These are phyloP conservation scores for Drosophila equinoxialis DNA, from an alignment of 1,140 invertebrate genomes.

Conservation along the genomic window DNA sequence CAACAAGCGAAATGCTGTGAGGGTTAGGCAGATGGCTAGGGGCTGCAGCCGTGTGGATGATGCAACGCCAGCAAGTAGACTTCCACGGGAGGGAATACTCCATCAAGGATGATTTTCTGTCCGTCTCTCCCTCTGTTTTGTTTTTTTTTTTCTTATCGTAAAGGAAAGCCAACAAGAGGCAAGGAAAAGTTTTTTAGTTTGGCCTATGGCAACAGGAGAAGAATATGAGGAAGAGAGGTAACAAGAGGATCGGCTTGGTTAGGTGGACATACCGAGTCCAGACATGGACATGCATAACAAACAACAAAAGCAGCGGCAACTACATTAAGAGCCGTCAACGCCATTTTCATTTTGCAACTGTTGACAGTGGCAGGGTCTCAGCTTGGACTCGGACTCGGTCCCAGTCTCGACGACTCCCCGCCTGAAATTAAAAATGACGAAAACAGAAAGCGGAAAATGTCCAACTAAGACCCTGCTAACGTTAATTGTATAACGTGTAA, in stretches of 20 bases:
- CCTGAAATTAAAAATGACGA: conserved; percentile 59
- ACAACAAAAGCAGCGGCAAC: conserved; percentile 35
- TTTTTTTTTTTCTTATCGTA: neutral
- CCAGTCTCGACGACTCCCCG: conserved; percentile 27
- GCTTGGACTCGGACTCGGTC: conserved; percentile 19
- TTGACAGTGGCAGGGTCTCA: conserved; percentile 53
- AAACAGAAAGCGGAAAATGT: conserved; percentile 41
- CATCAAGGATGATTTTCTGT: conserved; percentile 1
- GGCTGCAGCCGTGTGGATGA: conserved; percentile 40
- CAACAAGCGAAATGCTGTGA: conserved; percentile 56
- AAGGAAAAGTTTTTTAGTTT: conserved; percentile 26
- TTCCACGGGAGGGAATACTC: conserved; percentile 17
- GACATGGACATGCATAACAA: conserved; percentile 50
- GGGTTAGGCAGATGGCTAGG: neutral
- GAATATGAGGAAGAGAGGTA: neutral
- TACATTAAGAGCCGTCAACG: conserved; percentile 66
- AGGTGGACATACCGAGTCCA: conserved; percentile 30
- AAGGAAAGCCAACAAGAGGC: conserved; percentile 13
- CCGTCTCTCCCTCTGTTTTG: neutral
- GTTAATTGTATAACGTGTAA: conserved; percentile 44
- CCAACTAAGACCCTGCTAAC: conserved; percentile 19
- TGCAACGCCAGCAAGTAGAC: conserved; percentile 65
- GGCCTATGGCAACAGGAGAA: conserved; percentile 6
- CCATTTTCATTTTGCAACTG: conserved; percentile 72
- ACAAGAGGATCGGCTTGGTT: conserved; percentile 4